Evolutionary conservation across 2,113 vertebrate genomes (phyloP), one percentile per base, ranked within the genome.

Genomic region (Ammospiza nelsoni): DNA sequence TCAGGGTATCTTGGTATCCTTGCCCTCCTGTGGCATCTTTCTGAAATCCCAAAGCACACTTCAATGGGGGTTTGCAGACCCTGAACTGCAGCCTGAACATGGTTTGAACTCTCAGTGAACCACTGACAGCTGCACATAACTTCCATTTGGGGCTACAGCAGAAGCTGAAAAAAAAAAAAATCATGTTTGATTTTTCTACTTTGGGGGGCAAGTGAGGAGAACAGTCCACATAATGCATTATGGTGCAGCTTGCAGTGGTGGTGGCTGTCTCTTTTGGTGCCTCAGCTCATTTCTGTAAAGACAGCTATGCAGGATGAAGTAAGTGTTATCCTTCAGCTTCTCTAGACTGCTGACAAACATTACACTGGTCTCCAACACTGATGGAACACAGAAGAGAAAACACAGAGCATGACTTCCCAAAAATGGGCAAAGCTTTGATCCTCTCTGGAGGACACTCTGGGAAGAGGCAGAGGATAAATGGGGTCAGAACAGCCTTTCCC

Each of bases 161-260:
- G 75, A 96, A 59, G 48, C 68, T 94, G 92, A 43, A 43, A 43
- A 96, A 95, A 35, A 35, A 35, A 80, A 71, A 94, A 94, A 95
- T 41, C 46, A 66, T 35, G 21, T 80, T 97, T 95, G 92, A 44
- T 92, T 95, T 96, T 97, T 96, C 94, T 88, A 17, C 41, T 87
- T 89, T 84, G 43, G n/a, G 73, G 69, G n/a, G 9, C 5, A 12
- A 23, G 27, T 29, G 90, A 76, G 55, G 66, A 74, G 22, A 69
- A 68, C 33, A 75, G 35, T 22, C 23, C 74, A 72, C 7, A 16
- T n/a, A 85, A 62, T 12, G 28, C 35, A 37, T 65, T 52, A 31
- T 1, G 20, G 77, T 17, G 25, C 19, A 83, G 69, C n/a, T 44
- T 72, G 67, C 46, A 72, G 82, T 8, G 12, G 68, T 52, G 17